These are phyloP conservation scores for Epizoanthus illoricatus DNA, from an alignment of 92 coral and sea anemone genomes.

Conservation along the genomic window DNA sequence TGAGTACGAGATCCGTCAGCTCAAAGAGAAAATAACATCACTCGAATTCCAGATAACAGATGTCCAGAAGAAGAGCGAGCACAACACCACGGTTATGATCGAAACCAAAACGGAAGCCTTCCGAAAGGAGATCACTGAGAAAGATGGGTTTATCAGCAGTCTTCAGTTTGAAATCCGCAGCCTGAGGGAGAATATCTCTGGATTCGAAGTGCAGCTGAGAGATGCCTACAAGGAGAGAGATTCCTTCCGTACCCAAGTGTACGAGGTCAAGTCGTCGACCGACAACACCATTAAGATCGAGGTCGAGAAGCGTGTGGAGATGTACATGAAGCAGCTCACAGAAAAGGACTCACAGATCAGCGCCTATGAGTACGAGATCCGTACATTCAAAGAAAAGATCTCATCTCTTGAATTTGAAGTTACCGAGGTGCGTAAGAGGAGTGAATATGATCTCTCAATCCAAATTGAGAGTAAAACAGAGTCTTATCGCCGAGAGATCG, in stretches of 20 bases:
- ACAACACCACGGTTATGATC: slow-evolving; percentile 39
- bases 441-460: slow-evolving; percentile 31
- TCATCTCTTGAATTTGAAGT: neutral
- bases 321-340: slow-evolving; percentile 29
- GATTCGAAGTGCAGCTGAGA: slow-evolving; percentile 8
- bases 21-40: slow-evolving; percentile 39
- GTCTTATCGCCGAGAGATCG: slow-evolving; percentile 29
- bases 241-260: slow-evolving; percentile 24
- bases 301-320: slow-evolving; percentile 42
- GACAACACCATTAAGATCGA: slow-evolving; percentile 34
- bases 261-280: slow-evolving; percentile 32
- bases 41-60: no score
- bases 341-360: slow-evolving; percentile 28
- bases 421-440: neutral
- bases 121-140: slow-evolving; percentile 39
- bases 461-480: slow-evolving; percentile 40
- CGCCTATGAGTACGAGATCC: neutral
- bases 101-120: slow-evolving; percentile 48
- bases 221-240: slow-evolving; percentile 42
- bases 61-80: no score
- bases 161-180: slow-evolving; percentile 36
- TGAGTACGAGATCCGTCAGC: slow-evolving; percentile 20
- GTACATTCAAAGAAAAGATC: neutral
- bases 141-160: slow-evolving; percentile 39
- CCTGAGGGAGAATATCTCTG: slow-evolving; percentile 17